Conservation (phyloP, 2,113 vertebrate genomes). For the Furnarius figulus region DNA sequence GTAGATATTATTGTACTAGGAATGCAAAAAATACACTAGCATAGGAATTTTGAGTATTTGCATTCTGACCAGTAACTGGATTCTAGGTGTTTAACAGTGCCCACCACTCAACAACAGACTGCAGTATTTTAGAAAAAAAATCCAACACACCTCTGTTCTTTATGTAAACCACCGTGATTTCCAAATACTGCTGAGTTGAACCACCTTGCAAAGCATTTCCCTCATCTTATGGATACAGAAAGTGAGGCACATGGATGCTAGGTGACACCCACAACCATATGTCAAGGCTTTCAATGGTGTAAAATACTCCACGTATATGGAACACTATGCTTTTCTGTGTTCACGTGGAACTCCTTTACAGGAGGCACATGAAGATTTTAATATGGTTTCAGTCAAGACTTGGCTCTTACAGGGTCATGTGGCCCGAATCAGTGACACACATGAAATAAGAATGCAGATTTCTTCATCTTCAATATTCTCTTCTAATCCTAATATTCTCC, state of each 20-base stretch:
- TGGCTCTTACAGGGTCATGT: neutral
- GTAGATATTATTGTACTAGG: neutral
- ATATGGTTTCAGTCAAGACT: neutral
- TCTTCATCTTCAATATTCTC: neutral
- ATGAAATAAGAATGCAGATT: neutral
- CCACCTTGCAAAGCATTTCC: neutral
- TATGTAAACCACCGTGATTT: neutral
- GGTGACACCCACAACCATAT: slow-evolving; percentile 24
- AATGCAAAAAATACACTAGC: neutral
- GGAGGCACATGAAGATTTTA: neutral
- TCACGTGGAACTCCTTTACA: neutral
- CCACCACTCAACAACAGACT: neutral
- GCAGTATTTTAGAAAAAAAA: neutral
- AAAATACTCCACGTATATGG: neutral
- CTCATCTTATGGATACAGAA: neutral
- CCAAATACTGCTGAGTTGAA: neutral
- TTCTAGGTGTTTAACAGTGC: neutral
- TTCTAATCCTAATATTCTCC: neutral
- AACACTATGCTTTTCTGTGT: neutral
- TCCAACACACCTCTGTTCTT: neutral
- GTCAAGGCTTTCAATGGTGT: neutral
- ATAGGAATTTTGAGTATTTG: neutral
- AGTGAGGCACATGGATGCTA: neutral
- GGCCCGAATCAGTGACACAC: neutral
- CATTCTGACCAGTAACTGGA: neutral